Evolutionary conservation across 2,888 invertebrate genomes (phyloP), one percentile per base, ranked within the genome.

Genomic region (Caenorhabditis drosophilae): DNA sequence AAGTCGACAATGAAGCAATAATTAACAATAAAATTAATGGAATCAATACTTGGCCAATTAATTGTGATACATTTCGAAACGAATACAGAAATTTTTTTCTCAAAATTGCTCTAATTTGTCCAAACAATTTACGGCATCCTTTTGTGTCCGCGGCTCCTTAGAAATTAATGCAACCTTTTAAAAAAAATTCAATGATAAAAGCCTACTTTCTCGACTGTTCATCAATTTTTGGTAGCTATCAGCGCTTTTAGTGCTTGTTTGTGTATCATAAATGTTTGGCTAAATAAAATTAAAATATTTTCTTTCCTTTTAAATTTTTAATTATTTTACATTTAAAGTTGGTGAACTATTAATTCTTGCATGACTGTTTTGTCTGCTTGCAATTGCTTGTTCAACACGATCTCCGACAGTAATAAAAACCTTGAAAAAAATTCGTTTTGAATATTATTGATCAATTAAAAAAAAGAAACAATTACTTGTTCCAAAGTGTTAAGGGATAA

Each of bases 401-500:
- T 63, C 63, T 34, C 57, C 63, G 34, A 63, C 54, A 2, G 56
- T 63, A 26, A 63, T 63, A 41, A 63, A 63, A 1, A n/a, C n/a
- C n/a, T n/a, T n/a, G n/a, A n/a, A n/a, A n/a, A n/a, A n/a, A n/a
- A n/a, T n/a, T n/a, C n/a, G n/a, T n/a, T n/a, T n/a, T n/a, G n/a
- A n/a, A n/a, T n/a, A n/a, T n/a, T n/a, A n/a, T n/a, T n/a, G n/a
- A n/a, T n/a, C n/a, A n/a, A n/a, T n/a, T n/a, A n/a, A n/a, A n/a
- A n/a, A n/a, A n/a, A n/a, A n/a, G n/a, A n/a, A n/a, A n/a, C n/a
- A n/a, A n/a, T n/a, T n/a, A 68, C 68, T 53, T 79, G 80, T 45
- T 79, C 79, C 20, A 79, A 62, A 1, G 75, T 77, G 57, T 78
- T 79, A 40, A 80, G 20, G 25, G 70, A 72, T n/a, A 79, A 44